These are phyloP conservation scores for Mallotus villosus DNA, from an alignment of 2,797 vertebrate genomes.

Conservation along the genomic window DNA sequence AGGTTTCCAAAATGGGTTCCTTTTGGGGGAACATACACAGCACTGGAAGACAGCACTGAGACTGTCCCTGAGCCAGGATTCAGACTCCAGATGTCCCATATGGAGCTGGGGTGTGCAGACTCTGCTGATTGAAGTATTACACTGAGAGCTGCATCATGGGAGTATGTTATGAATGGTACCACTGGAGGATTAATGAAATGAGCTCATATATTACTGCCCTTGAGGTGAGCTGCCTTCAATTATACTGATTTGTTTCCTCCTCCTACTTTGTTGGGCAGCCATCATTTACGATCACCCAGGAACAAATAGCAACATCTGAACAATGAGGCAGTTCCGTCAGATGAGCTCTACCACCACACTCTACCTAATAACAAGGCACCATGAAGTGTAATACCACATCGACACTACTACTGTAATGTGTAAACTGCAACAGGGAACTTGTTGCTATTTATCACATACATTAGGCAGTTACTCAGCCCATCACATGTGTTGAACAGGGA, in stretches of 20 bases:
- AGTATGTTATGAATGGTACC: constrained; percentile 58
- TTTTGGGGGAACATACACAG: not conserved
- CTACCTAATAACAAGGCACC: constrained; percentile 40
- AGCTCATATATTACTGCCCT: constrained; percentile 59
- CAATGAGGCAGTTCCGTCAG: constrained; percentile 38
- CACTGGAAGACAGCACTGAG: not conserved
- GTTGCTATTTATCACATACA: constrained; percentile 68
- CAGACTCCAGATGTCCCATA: not conserved
- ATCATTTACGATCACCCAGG: constrained; percentile 41
- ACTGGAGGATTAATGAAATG: constrained; percentile 69
- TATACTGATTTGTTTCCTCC: constrained; percentile 64
- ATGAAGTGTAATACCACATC: constrained; percentile 19
- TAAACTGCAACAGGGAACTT: constrained; percentile 56
- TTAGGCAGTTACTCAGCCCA: constrained; percentile 61
- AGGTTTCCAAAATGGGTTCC: not conserved
- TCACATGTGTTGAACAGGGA: constrained; percentile 63
- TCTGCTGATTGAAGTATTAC: constrained; percentile 45
- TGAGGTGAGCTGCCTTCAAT: constrained; percentile 68
- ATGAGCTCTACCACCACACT: constrained; percentile 38
- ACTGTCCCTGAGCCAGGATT: not conserved
- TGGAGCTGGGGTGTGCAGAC: constrained; percentile 33
- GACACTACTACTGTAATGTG: constrained; percentile 33
- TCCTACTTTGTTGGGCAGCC: constrained; percentile 51
- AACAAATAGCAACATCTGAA: constrained; percentile 44
- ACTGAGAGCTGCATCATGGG: constrained; percentile 33